Evolutionary conservation across 2,113 vertebrate genomes (phyloP).

Genomic region (Eretmochelys imbricata): DNA sequence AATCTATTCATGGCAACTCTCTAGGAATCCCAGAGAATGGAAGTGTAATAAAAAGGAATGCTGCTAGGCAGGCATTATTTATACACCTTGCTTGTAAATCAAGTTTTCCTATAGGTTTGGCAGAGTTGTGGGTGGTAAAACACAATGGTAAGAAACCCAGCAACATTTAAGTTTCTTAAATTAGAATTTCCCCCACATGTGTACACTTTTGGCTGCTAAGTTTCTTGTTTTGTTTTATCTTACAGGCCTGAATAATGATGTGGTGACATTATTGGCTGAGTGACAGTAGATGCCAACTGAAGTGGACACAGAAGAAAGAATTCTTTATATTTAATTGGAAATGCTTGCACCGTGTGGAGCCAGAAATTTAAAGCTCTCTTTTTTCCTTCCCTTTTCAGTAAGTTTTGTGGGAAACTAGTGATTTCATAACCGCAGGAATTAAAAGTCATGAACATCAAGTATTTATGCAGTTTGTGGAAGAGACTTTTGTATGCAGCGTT

Average conservation of each 20-base stretch:
- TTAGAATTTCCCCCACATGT: not conserved
- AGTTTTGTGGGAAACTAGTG: not conserved
- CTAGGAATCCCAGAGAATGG: conserved; percentile 74
- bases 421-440: not conserved
- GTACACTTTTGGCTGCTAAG: conserved; percentile 19
- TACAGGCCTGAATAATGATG: conserved; percentile 38
- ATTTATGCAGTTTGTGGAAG: not conserved
- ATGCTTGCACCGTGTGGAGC: not conserved
- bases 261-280: not conserved
- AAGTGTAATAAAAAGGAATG: conserved; percentile 51
- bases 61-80: conserved; percentile 60
- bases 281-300: conserved; percentile 4
- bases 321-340: conserved; percentile 43
- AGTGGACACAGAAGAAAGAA: conserved; percentile 30
- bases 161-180: conserved; percentile 59
- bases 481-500: not conserved
- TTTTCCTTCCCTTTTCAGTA: not conserved
- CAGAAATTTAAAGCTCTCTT: not conserved
- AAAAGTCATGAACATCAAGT: not conserved
- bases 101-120: conserved; percentile 36
- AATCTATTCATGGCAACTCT: conserved; percentile 73
- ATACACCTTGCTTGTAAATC: conserved; percentile 66
- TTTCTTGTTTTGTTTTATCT: conserved; percentile 51
- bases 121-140: conserved; percentile 23
- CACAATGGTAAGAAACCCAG: conserved; percentile 33